A percentile compares a stretch with the other conserved stretches of the same genome.
These are phyloP conservation scores for Taurulus bubalis DNA, from an alignment of 2,113 vertebrate species.

Conservation along the genomic window DNA sequence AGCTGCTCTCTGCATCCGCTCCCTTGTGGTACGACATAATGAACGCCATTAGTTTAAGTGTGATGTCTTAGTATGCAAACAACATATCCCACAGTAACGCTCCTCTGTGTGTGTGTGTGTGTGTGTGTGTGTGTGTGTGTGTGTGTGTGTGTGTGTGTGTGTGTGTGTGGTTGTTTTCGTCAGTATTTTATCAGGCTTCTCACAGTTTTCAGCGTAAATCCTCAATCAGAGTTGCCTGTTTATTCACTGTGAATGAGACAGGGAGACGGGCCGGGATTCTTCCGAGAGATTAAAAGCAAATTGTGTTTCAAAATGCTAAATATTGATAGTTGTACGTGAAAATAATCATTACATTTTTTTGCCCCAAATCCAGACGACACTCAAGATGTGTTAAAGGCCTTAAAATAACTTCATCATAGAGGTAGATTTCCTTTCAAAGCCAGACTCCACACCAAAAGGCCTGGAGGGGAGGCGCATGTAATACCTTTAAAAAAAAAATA, in stretches of 20 bases:
- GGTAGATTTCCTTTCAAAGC: not conserved
- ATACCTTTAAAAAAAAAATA: not conserved
- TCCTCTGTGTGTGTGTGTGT: not conserved
- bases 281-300: constrained; percentile 29
- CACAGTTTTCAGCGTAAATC: constrained; percentile 40
- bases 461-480: not conserved
- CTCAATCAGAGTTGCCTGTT: constrained; percentile 63
- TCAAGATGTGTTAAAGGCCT: not conserved
- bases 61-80: constrained; percentile 52
- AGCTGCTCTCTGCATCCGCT: constrained; percentile 9
- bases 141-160: too few relatives aligned
- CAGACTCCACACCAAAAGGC: not conserved
- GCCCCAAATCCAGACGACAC: not conserved
- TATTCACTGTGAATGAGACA: constrained; percentile 66
- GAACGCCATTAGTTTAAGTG: constrained; percentile 31
- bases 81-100: constrained; percentile 35
- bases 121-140: too few relatives aligned
- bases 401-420: not conserved
- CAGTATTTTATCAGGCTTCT: constrained; percentile 46
- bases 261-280: constrained; percentile 22
- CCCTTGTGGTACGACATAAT: constrained; percentile 18
- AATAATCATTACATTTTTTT: not conserved
- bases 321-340: constrained; percentile 3
- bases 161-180: not conserved
- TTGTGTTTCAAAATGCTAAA: constrained; percentile 35